These are phyloP conservation scores for Nyctibius bracteatus DNA, from an alignment of 2,113 vertebrate species.

Conservation along the genomic window DNA sequence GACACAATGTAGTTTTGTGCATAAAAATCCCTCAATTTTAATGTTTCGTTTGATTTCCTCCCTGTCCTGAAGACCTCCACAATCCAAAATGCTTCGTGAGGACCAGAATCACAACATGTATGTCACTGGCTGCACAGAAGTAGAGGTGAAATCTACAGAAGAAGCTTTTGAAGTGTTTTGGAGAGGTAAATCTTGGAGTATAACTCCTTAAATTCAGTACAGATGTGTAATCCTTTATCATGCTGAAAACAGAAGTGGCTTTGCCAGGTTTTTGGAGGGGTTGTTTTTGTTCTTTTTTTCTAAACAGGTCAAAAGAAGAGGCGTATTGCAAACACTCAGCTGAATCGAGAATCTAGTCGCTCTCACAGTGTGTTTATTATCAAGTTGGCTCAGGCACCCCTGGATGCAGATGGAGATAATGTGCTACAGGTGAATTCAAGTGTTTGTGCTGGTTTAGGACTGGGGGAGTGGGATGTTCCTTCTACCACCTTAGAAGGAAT, in stretches of 20 bases:
- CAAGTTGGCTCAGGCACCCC: conserved; percentile 90
- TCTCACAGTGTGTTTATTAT: conserved; percentile 94
- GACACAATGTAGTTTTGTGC: neutral
- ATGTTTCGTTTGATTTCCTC: neutral
- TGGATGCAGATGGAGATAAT: conserved; percentile 90
- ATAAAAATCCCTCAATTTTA: neutral
- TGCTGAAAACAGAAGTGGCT: neutral
- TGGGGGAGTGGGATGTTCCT: neutral
- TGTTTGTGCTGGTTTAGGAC: neutral
- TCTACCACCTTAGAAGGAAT: neutral
- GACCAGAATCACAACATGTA: conserved; percentile 99
- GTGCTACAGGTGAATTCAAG: conserved; percentile 84
- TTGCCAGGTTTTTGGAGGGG: neutral
- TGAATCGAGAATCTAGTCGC: conserved; percentile 93
- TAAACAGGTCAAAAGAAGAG: conserved; percentile 78
- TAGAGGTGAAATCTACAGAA: conserved; percentile 95
- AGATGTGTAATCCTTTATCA: neutral
- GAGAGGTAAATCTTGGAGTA: conserved; percentile 76
- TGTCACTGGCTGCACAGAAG: conserved; percentile 90
- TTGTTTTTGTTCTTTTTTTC: neutral
- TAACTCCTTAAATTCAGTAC: neutral
- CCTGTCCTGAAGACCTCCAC: conserved; percentile 78
- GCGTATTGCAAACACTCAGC: conserved; percentile 84
- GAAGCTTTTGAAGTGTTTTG: conserved; percentile 94
- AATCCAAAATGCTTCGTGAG: conserved; percentile 91